Base-by-base conservation (phyloP, 2,888 invertebrate species). In the Athalia cordata region DNA sequence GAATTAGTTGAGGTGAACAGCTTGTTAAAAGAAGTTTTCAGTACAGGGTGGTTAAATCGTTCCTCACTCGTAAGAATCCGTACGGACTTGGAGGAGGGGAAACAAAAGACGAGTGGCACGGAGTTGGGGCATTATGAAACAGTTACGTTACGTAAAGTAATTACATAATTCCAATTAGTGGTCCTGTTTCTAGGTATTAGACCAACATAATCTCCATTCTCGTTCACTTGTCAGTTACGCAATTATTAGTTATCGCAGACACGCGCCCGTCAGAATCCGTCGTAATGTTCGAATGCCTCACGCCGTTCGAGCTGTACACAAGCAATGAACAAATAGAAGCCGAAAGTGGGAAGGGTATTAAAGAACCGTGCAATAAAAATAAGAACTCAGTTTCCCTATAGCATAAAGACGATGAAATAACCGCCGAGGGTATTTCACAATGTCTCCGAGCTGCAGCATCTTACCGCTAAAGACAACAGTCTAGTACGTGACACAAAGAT, bases 391-490 rank as follows among this genome's bases (percentile, higher is more conserved):
- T 11, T 55, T 43, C 47, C 49, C 47, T 2, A 66, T 2, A 66
- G 47, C n/a, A 47, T 9, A n/a, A 57, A 62, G 72, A 75, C 75
- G 62, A 75, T 75, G 62, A 75, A 50, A 11, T 50, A 52, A 62
- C 11, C 72, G 47, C 47, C 29, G 50, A 75, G 75, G 43, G 47
- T 72, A 59, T 72, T 72, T 13, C 59, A 72, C 47, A 15, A 50
- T 64, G 50, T 75, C 64, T 5, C 75, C 75, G 52, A 47, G 5
- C 68, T 29, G 55, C 55, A 55, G 55, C 55, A 62, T 6, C 29
- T 6, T 47, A 52, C 52, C 80, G 78, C 83, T 85, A 81, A 29
- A 84, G 85, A 85, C 85, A 85, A 85, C 85, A 85, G 83, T 77
- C 80, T 29, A 29, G 81, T 81, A 84, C 84, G 84, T 84, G 85